phyloP scores from a whole-genome alignment of 2,888 invertebrate species.

The Drosophila kokeensis region DNA sequence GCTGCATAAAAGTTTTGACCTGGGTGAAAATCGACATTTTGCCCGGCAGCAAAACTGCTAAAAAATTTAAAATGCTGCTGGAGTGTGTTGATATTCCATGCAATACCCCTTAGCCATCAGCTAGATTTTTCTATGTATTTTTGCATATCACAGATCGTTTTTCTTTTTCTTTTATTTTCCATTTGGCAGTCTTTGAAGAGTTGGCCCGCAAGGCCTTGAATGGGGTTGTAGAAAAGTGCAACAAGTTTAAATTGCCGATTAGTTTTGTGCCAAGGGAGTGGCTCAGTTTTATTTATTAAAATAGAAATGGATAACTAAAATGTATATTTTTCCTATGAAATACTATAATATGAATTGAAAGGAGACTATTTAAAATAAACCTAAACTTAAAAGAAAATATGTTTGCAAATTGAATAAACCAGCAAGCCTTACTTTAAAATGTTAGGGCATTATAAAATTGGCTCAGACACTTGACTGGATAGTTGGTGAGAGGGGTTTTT shows the following conservation, averaged over 20 bases:
- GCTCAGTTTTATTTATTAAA: neutral
- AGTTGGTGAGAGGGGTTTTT: constrained; percentile 50
- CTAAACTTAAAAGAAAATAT: neutral
- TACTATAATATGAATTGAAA: neutral
- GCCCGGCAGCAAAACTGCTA: constrained; percentile 66
- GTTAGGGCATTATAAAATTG: constrained; percentile 41
- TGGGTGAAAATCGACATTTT: constrained; percentile 69
- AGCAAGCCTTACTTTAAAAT: constrained; percentile 13
- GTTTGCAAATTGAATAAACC: neutral
- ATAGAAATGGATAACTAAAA: neutral
- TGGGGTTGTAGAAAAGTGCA: constrained; percentile 13
- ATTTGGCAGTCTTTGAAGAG: constrained; percentile 22
- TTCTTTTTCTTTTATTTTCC: neutral
- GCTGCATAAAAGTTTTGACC: constrained; percentile 50
- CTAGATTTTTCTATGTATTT: constrained; percentile 39
- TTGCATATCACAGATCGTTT: constrained; percentile 53
- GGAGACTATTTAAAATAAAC: neutral
- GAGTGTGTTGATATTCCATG: constrained; percentile 60
- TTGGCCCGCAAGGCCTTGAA: constrained; percentile 28
- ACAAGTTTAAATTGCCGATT: constrained; percentile 15
- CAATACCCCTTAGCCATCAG: constrained; percentile 60
- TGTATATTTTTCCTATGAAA: neutral
- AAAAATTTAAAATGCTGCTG: constrained; percentile 53
- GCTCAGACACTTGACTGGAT: constrained; percentile 51
- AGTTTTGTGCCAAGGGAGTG: constrained; percentile 7